phyloP scores from a whole-genome alignment of 2,797 vertebrate species.

The Cuniculus paca region DNA sequence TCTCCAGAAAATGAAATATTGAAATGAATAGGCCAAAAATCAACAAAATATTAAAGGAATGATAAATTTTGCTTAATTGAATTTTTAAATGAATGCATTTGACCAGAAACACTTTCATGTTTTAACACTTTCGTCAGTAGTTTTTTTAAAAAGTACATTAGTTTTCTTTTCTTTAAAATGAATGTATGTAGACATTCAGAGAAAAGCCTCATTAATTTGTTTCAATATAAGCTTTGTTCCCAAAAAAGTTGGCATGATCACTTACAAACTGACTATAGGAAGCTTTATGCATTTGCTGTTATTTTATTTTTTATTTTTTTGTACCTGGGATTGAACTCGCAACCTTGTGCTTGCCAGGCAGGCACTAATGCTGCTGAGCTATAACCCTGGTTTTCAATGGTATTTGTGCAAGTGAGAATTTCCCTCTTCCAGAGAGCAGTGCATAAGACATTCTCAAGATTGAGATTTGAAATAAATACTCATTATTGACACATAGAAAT shows the following conservation, averaged over 20 bases:
- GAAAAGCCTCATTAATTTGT: neutral
- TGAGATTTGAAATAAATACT: neutral
- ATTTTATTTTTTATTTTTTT: no score
- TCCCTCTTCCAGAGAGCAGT: neutral
- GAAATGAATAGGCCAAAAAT: constrained; percentile 18
- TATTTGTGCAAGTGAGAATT: neutral
- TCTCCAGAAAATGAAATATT: neutral
- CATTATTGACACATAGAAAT: neutral
- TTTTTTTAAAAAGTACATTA: neutral
- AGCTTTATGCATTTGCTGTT: neutral
- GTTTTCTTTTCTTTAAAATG: neutral
- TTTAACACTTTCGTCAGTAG: neutral
- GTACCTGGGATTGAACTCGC: no score
- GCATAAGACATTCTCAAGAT: neutral
- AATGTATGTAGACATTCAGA: neutral
- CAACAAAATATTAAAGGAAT: neutral
- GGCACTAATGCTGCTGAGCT: no score
- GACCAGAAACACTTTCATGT: constrained; percentile 6
- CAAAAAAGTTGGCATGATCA: neutral
- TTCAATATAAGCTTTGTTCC: neutral
- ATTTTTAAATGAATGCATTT: neutral
- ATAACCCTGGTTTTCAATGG: no score
- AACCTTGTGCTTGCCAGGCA: no score
- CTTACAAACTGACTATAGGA: neutral
- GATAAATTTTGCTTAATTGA: neutral